Evolutionary conservation across 2,888 invertebrate genomes (phyloP).

Genomic region (Taenaris catops): DNA sequence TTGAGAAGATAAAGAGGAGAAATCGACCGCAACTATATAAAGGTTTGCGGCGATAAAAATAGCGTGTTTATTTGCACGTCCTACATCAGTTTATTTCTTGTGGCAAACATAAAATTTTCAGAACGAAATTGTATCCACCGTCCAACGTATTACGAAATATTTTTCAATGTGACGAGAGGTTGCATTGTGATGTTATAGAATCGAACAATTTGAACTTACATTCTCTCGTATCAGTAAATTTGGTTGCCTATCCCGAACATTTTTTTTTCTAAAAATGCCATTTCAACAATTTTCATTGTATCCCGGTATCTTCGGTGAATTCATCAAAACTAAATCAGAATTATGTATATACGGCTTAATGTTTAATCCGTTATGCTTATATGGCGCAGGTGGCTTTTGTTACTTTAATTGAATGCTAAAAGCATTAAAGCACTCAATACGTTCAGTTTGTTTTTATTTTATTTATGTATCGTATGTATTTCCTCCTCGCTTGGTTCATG

Average conservation of each 20-base stretch:
- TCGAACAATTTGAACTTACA: slow-evolving; percentile 50
- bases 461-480: slow-evolving; percentile 24
- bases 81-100: slow-evolving; percentile 61
- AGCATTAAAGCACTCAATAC: slow-evolving; percentile 41
- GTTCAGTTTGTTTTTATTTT: slow-evolving; percentile 29
- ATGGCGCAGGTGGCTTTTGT: slow-evolving; percentile 40
- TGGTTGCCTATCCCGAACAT: slow-evolving; percentile 59
- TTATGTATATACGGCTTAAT: neutral
- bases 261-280: slow-evolving; percentile 59
- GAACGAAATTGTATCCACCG: slow-evolving; percentile 43
- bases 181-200: slow-evolving; percentile 37
- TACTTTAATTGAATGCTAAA: slow-evolving; percentile 36
- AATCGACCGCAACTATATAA: slow-evolving; percentile 79
- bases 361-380: neutral
- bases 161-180: slow-evolving; percentile 33
- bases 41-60: slow-evolving; percentile 78
- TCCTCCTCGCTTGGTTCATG: slow-evolving; percentile 32
- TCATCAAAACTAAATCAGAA: neutral
- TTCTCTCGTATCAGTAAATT: slow-evolving; percentile 71
- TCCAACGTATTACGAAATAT: slow-evolving; percentile 41
- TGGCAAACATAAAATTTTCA: slow-evolving; percentile 45
- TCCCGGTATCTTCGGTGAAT: slow-evolving; percentile 24
- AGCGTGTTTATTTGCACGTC: slow-evolving; percentile 79
- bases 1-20: slow-evolving; percentile 73
- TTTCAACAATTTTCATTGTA: slow-evolving; percentile 48